Conservation (phyloP, 2,888 invertebrate species). For the Oligia latruncula region DNA sequence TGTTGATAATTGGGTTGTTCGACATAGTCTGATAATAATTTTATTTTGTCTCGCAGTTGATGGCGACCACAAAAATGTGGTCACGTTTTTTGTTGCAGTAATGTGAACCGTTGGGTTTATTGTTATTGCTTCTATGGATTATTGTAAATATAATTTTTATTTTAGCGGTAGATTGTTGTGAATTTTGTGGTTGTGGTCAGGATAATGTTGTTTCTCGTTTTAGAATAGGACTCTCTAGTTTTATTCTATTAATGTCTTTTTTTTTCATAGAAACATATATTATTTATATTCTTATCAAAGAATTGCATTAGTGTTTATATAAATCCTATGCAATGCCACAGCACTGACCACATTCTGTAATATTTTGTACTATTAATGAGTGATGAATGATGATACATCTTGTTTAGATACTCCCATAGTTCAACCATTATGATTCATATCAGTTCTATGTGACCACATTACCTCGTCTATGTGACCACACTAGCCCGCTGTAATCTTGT, state of each 20-base stretch:
- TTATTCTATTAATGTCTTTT: neutral
- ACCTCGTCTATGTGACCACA: constrained; percentile 13
- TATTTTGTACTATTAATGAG: neutral
- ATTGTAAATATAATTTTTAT: neutral
- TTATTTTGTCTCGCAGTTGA: constrained; percentile 14
- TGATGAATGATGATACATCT: constrained; percentile 17
- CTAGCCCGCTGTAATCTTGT: constrained; percentile 22
- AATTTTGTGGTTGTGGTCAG: neutral
- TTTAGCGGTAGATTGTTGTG: neutral
- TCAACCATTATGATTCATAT: constrained; percentile 25
- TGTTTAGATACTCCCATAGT: constrained; percentile 13
- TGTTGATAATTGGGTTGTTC: constrained; percentile 57
- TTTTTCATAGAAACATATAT: neutral
- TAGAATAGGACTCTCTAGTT: neutral
- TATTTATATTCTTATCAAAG: neutral
- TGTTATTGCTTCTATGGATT: constrained; percentile 1
- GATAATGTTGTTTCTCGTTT: neutral
- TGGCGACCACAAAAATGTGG: constrained; percentile 25
- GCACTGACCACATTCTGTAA: neutral
- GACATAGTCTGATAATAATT: constrained; percentile 30
- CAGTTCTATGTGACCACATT: constrained; percentile 25
- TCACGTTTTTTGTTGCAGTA: neutral
- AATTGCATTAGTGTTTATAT: neutral
- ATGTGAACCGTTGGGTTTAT: constrained; percentile 12
- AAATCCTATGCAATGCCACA: neutral